Evolutionary conservation across 2,797 vertebrate genomes (phyloP).

Genomic region (Meriones psammophilus): DNA sequence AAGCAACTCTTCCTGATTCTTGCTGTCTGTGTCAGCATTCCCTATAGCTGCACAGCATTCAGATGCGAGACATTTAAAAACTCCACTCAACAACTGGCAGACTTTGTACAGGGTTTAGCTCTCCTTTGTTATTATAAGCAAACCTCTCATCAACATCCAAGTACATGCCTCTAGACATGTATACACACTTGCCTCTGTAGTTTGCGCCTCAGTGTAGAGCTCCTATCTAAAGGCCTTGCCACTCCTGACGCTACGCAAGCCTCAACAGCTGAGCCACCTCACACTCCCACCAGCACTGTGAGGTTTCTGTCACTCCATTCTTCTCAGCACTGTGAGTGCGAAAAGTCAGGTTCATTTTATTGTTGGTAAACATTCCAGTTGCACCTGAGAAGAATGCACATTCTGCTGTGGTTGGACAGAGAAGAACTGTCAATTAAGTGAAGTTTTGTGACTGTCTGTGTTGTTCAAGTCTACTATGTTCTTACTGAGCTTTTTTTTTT

Average conservation of each 20-base stretch:
- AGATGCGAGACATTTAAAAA: constrained; percentile 48
- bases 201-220: background rate
- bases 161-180: constrained; percentile 11
- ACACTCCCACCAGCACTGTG: background rate
- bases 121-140: constrained; percentile 49
- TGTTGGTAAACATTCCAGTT: constrained; percentile 20
- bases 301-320: constrained; percentile 2
- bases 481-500: background rate
- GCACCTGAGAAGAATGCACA: constrained; percentile 22
- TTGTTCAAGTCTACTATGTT: constrained; percentile 2
- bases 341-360: constrained; percentile 42
- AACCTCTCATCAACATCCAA: constrained; percentile 36
- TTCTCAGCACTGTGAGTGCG: constrained; percentile 35
- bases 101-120: background rate
- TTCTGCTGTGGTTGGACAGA: background rate
- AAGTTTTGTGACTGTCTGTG: constrained; percentile 25
- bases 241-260: constrained; percentile 39
- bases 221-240: background rate
- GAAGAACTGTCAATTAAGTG: constrained; percentile 43
- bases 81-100: background rate
- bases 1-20: constrained; percentile 16
- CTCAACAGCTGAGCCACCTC: constrained; percentile 24
- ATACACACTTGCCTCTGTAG: background rate
- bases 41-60: background rate
- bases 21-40: constrained; percentile 49